A percentile compares a stretch with the other conserved stretches of the same genome.
Evolutionary conservation across 2,888 invertebrate species (phyloP).

Genomic region (Heterodera filipjevi): DNA sequence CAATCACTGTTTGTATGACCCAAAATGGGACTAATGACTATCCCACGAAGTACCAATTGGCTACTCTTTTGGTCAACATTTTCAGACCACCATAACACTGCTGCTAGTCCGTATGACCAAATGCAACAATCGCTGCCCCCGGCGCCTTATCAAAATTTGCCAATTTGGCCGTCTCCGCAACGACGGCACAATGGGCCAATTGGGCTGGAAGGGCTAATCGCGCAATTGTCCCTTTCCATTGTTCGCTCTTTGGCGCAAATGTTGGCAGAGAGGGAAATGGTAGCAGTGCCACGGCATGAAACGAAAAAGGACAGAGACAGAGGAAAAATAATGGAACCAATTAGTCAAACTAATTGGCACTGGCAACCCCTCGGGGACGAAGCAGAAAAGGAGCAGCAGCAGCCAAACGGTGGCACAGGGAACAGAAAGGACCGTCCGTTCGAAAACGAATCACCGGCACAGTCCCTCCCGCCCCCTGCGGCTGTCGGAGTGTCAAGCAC

Average conservation of each 20-base stretch:
- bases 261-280: constrained; percentile 12
- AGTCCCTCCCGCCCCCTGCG: not conserved
- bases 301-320: not conserved
- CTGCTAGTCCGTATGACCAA: not conserved
- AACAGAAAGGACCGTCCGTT: no score
- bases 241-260: constrained; percentile 26
- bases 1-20: not conserved
- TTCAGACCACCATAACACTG: not conserved
- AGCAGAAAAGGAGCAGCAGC: not conserved
- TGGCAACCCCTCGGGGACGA: not conserved
- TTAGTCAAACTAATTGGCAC: not conserved
- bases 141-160: not conserved
- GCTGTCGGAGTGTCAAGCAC: not conserved
- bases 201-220: constrained; percentile 19
- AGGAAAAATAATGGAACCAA: not conserved
- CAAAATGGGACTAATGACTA: not conserved
- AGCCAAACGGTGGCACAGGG: not conserved
- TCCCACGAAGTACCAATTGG: no score
- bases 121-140: not conserved
- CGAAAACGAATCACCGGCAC: not conserved
- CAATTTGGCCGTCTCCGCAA: constrained; percentile 11
- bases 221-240: constrained; percentile 21
- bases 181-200: not conserved
- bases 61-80: not conserved
- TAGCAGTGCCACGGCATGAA: not conserved